These are phyloP conservation scores for Agapostemon virescens DNA, from an alignment of 2,888 invertebrate species.

Conservation along the genomic window DNA sequence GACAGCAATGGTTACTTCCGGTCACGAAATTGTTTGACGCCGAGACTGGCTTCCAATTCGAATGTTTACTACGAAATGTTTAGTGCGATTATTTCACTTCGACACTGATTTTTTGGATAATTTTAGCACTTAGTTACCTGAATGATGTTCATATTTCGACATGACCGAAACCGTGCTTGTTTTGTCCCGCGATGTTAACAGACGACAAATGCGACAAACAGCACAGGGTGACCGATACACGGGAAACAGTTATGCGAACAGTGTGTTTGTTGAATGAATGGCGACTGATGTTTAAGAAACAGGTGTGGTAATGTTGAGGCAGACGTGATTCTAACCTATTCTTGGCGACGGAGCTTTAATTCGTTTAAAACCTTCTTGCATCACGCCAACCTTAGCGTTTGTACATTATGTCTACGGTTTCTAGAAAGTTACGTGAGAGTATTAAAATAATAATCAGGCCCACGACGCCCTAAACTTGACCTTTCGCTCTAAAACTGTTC, in stretches of 20 bases:
- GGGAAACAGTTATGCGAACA: neutral
- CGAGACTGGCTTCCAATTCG: neutral
- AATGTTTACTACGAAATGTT: neutral
- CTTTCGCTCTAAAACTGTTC: neutral
- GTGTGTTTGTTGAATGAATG: slow-evolving; percentile 14
- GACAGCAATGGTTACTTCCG: neutral
- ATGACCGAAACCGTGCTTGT: neutral
- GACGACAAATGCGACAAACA: neutral
- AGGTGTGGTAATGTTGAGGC: slow-evolving; percentile 32
- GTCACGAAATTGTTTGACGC: neutral
- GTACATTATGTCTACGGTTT: slow-evolving; percentile 51
- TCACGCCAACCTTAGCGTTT: slow-evolving; percentile 61
- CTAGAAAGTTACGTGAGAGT: slow-evolving; percentile 61
- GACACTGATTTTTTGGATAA: neutral
- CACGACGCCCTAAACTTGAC: neutral
- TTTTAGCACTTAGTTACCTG: slow-evolving; percentile 15
- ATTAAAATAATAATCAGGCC: slow-evolving; percentile 46
- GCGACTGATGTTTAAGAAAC: slow-evolving; percentile 45
- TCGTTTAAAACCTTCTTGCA: slow-evolving; percentile 67
- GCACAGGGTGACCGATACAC: neutral
- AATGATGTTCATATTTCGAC: neutral
- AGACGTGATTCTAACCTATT: slow-evolving; percentile 38
- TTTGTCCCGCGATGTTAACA: neutral
- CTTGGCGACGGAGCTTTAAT: slow-evolving; percentile 60
- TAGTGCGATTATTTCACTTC: neutral